Percentiles rank a stretch among this genome's conserved stretches.
phyloP scores from a whole-genome alignment of 2,113 vertebrate species.

The Riparia riparia region DNA sequence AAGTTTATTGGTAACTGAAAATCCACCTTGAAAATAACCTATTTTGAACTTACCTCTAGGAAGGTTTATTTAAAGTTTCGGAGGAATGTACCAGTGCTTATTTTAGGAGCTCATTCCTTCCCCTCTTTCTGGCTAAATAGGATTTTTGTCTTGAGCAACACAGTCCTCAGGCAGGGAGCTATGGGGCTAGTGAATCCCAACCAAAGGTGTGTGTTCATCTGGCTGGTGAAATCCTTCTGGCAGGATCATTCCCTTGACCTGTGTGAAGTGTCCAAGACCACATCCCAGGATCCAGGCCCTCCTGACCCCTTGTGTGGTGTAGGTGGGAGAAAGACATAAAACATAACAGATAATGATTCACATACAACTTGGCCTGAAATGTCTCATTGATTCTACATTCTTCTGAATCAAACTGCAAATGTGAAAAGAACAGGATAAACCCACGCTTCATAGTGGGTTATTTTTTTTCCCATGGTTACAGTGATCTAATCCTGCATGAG shows the following conservation, averaged over 20 bases:
- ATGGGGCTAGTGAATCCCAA: background rate
- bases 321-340: conserved; percentile 42
- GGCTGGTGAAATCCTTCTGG: conserved; percentile 29
- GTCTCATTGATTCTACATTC: conserved; percentile 46
- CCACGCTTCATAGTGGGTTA: background rate
- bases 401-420: conserved; percentile 54
- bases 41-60: background rate
- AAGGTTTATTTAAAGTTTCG: background rate
- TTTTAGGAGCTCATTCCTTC: background rate
- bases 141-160: background rate
- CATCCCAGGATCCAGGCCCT: background rate
- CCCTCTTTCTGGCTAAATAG: background rate
- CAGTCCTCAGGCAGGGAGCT: background rate
- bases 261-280: background rate
- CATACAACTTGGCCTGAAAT: conserved; percentile 26
- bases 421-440: conserved; percentile 53
- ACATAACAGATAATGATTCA: conserved; percentile 20
- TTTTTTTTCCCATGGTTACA: conserved; percentile 12
- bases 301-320: background rate
- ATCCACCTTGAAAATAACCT: background rate
- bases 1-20: background rate
- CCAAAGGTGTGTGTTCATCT: conserved; percentile 40
- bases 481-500: conserved; percentile 57
- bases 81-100: background rate
- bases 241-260: background rate